Evolutionary conservation across 1,140 invertebrate genomes (phyloP).

Genomic region (Idris sp.): DNA sequence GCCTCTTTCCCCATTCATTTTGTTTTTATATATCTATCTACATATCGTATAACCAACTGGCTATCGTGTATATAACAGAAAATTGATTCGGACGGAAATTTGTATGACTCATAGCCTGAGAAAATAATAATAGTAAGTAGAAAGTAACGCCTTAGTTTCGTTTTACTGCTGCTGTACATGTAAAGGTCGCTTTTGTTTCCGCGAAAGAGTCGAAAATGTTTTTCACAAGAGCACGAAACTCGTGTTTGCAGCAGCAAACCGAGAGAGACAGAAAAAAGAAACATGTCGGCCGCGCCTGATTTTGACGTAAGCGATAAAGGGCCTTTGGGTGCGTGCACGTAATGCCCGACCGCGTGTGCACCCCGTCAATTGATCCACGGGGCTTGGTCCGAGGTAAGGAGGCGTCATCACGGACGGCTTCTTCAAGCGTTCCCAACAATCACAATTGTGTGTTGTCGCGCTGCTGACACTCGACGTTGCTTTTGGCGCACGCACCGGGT

Average conservation of each 20-base stretch:
- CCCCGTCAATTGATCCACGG: no score
- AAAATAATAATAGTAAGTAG: conserved; percentile 29
- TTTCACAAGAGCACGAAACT: no score
- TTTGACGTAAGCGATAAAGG: conserved; percentile 17
- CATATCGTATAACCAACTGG: no score
- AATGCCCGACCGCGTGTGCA: conserved; percentile 11
- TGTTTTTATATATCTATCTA: no score
- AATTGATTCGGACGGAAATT: conserved; percentile 33
- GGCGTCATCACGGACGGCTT: conserved; percentile 43
- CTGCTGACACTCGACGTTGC: conserved; percentile 50
- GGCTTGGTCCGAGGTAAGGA: no score
- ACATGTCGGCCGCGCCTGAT: conserved; percentile 31
- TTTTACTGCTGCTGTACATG: conserved; percentile 2
- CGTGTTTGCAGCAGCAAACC: background rate
- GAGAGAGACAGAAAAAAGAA: background rate
- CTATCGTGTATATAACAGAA: conserved; percentile 18
- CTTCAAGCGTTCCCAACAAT: no score
- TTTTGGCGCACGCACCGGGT: conserved; percentile 46
- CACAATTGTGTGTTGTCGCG: no score
- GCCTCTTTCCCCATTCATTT: no score
- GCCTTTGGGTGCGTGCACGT: conserved; percentile 13
- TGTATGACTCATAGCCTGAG: conserved; percentile 21
- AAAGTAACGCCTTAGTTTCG: conserved; percentile 16
- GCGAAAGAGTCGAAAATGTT: no score
- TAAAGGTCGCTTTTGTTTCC: conserved; percentile 11